Evolutionary conservation across 2,888 invertebrate genomes (phyloP).

Genomic region (Lissocephala sabroskyi): DNA sequence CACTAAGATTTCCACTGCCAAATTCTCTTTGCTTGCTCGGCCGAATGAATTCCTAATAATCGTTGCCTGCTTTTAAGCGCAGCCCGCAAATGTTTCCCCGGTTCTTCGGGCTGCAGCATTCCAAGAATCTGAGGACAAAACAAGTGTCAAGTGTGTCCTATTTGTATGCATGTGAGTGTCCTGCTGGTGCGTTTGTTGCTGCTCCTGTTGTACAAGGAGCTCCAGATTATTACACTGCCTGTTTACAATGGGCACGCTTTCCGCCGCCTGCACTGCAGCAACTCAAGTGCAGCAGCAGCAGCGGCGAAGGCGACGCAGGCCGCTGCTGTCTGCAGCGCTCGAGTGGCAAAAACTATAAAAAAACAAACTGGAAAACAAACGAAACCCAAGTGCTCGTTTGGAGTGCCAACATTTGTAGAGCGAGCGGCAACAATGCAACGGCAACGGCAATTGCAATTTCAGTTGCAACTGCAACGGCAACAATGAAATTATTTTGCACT

Average conservation of each 20-base stretch:
- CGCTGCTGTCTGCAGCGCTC: conserved; percentile 29
- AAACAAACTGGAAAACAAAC: conserved; percentile 7
- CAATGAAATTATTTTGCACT: conserved; percentile 18
- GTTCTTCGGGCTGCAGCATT: too few relatives aligned
- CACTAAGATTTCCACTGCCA: too few relatives aligned
- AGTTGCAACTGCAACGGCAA: conserved; percentile 14
- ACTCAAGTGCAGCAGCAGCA: conserved; percentile 36
- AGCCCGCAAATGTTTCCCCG: too few relatives aligned
- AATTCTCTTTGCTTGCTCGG: too few relatives aligned
- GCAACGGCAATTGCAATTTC: conserved; percentile 11
- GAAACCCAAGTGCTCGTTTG: conserved; percentile 1
- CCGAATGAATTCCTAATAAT: too few relatives aligned
- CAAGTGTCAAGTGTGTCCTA: conserved; percentile 29
- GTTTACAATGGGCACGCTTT: conserved; percentile 19
- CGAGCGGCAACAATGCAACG: conserved; percentile 13
- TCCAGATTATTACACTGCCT: conserved; percentile 6
- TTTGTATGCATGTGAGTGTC: conserved; percentile 15
- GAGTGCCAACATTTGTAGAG: background rate
- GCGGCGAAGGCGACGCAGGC: too few relatives aligned
- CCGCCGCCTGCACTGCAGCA: conserved; percentile 11
- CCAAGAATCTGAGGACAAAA: conserved; percentile 9
- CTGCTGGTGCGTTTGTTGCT: too few relatives aligned
- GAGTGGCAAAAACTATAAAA: conserved; percentile 18
- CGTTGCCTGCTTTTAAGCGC: too few relatives aligned
- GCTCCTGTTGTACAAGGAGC: too few relatives aligned